These are phyloP conservation scores for Protosalanx chinensis DNA, from an alignment of 2,797 vertebrate genomes.

Conservation along the genomic window DNA sequence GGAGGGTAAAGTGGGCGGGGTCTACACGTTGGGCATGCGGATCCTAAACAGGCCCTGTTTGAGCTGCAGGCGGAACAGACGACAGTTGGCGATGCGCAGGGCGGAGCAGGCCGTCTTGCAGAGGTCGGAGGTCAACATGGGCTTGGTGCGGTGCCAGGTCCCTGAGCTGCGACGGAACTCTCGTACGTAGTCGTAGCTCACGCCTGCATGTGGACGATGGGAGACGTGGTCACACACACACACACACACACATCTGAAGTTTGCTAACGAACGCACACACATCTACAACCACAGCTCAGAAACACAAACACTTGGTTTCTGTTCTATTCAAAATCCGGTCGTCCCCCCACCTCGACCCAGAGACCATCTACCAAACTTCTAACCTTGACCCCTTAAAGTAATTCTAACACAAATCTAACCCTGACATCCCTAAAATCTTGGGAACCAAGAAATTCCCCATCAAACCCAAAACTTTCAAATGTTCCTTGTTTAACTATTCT, in stretches of 20 bases:
- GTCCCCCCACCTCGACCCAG: too few relatives aligned
- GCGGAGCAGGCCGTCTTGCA: slow-evolving; percentile 87
- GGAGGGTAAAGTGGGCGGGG: background rate
- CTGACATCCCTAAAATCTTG: too few relatives aligned
- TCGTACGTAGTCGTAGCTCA: slow-evolving; percentile 92
- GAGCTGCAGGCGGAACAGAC: slow-evolving; percentile 92
- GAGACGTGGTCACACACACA: background rate
- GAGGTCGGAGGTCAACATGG: slow-evolving; percentile 84
- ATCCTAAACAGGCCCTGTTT: slow-evolving; percentile 91
- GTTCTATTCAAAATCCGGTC: too few relatives aligned
- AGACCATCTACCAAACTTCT: too few relatives aligned
- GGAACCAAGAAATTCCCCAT: too few relatives aligned
- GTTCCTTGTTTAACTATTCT: too few relatives aligned
- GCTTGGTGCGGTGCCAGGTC: slow-evolving; percentile 91
- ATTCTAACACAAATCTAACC: too few relatives aligned
- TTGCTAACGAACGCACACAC: background rate
- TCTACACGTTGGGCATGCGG: slow-evolving; percentile 74
- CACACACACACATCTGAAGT: background rate
- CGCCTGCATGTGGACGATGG: slow-evolving; percentile 69
- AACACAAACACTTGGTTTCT: too few relatives aligned
- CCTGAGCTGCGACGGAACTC: slow-evolving; percentile 95
- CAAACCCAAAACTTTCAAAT: too few relatives aligned
- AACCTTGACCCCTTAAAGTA: too few relatives aligned
- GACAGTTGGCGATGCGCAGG: slow-evolving; percentile 93
- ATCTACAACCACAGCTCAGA: too few relatives aligned